Evolutionary conservation across 2,888 invertebrate species (phyloP), one percentile per base, ranked within the genome.

Genomic region (Leptinotarsa peninsularis): DNA sequence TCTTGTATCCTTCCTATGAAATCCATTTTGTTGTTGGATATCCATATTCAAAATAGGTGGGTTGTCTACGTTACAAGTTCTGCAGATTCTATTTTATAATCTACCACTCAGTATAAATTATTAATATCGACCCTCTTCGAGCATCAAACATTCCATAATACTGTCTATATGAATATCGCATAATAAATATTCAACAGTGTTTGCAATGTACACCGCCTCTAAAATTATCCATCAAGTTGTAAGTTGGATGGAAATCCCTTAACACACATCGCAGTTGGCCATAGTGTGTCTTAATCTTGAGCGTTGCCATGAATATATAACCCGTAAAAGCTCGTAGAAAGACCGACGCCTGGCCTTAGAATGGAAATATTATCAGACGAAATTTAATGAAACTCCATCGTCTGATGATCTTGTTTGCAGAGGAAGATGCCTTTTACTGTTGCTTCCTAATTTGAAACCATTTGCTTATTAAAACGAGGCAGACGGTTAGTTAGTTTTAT

Each of bases 291-390:
- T 87, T 87, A 86, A 87, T 86, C 86, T 86, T 85, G 86, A 85
- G 84, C 86, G 86, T 84, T 84, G 82, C 85, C 83, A 82, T 87
- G 87, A 87, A 87, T 87, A 87, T 85, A 85, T 86, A 85, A 86
- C 84, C 77, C 74, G 81, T 82, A 84, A 85, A 84, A 81, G 83
- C 78, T 83, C 79, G 81, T 81, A 82, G 80, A 83, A 82, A 82
- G 83, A 81, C 82, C 73, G 69, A 67, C 73, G 70, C 69, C 27
- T 50, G 17, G 17, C 7, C 69, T 70, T 56, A 68, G 77, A 78
- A 73, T 78, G 77, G 67, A 52, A 70, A 49, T 43, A 49, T 21
- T 56, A 60, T 63, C 21, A 52, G 43, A 56, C 18, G 73, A 72
- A 71, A 76, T 71, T 72, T 76, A 67, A 77, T 79, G 70, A 73